Conservation (phyloP, 2,888 invertebrate species). For the Thecocarcelia acutangulata region DNA sequence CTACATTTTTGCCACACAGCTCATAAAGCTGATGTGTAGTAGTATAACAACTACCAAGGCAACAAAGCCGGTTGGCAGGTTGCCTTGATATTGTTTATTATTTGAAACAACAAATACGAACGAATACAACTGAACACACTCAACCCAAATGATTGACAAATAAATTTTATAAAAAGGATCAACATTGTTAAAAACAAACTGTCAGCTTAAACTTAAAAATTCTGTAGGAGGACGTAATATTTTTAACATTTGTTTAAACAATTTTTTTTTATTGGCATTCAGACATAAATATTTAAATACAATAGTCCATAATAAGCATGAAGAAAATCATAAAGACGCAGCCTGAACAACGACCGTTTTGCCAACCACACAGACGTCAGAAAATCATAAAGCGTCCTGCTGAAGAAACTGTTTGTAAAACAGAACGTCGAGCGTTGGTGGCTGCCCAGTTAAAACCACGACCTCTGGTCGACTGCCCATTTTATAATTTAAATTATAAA, state of each 20-base stretch:
- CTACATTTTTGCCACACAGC: neutral
- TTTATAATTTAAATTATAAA: slow-evolving; percentile 77
- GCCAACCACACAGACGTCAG: slow-evolving; percentile 70
- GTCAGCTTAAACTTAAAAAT: slow-evolving; percentile 52
- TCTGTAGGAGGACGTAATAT: slow-evolving; percentile 6
- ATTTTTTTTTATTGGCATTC: neutral
- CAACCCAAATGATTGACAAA: slow-evolving; percentile 41
- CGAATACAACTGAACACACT: slow-evolving; percentile 33
- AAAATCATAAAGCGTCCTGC: slow-evolving; percentile 61
- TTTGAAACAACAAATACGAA: slow-evolving; percentile 20
- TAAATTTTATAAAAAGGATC: slow-evolving; percentile 36
- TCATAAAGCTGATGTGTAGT: slow-evolving; percentile 21
- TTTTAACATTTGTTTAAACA: neutral
- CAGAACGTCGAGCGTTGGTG: slow-evolving; percentile 41
- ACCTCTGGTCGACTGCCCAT: slow-evolving; percentile 78
- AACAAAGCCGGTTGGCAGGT: slow-evolving; percentile 43
- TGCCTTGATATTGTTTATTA: slow-evolving; percentile 52
- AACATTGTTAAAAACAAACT: slow-evolving; percentile 38
- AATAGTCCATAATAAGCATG: slow-evolving; percentile 57
- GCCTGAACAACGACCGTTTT: slow-evolving; percentile 76
- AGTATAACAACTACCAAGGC: slow-evolving; percentile 50
- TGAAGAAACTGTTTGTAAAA: slow-evolving; percentile 51
- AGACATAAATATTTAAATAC: slow-evolving; percentile 1
- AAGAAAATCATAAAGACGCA: slow-evolving; percentile 69
- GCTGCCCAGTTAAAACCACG: slow-evolving; percentile 71